phyloP scores from a whole-genome alignment of 2,797 vertebrate genomes.

The Dromococcyx pavoninus region DNA sequence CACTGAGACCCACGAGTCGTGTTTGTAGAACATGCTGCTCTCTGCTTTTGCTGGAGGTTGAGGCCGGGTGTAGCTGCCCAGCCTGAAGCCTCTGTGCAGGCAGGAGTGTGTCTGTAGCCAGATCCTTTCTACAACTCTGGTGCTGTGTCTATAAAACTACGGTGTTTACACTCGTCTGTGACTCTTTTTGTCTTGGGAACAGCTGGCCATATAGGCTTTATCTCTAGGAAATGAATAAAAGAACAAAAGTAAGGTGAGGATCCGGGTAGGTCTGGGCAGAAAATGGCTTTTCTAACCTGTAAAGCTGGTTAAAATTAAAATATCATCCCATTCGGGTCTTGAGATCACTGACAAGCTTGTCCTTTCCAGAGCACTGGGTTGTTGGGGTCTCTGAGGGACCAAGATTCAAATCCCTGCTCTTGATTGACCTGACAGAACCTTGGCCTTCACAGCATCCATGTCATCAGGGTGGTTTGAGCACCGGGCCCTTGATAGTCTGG shows the following conservation, averaged over 20 bases:
- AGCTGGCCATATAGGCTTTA: not conserved
- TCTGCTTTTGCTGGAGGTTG: not conserved
- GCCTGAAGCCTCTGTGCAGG: not conserved
- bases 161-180: not conserved
- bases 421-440: not conserved
- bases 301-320: not conserved
- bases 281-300: not conserved
- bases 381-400: not conserved
- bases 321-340: not conserved
- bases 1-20: not conserved
- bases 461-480: not conserved
- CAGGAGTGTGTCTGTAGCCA: not conserved
- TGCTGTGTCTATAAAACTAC: not conserved
- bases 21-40: accelerated
- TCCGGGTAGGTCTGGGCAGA: not conserved
- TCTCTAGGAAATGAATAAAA: not conserved
- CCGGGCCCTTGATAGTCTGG: accelerated
- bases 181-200: not conserved
- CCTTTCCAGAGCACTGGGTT: accelerated
- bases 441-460: not conserved
- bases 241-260: not conserved
- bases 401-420: not conserved
- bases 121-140: not conserved
- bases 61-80: not conserved
- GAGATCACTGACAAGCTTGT: not conserved